Percentiles rank a stretch among this genome's conserved stretches.
These are phyloP conservation scores for Sebastes itinus DNA, from an alignment of 2,797 vertebrate species.

Conservation along the genomic window DNA sequence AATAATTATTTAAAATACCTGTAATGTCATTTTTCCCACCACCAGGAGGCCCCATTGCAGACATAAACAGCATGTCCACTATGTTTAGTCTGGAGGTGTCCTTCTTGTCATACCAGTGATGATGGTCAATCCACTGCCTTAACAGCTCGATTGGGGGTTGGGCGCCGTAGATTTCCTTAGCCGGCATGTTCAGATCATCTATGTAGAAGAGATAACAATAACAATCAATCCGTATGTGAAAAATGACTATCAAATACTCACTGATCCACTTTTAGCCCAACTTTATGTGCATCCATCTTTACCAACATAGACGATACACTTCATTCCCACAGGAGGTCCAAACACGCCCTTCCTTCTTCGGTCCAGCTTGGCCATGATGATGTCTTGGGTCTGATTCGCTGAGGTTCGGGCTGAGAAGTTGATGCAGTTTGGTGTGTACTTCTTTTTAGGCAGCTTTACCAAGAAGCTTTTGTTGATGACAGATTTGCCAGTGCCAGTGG, in stretches of 20 bases:
- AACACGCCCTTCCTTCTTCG: constrained; percentile 89
- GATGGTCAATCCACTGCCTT: constrained; percentile 92
- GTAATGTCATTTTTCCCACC: constrained; percentile 93
- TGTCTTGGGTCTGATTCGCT: constrained; percentile 92
- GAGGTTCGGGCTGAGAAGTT: constrained; percentile 95
- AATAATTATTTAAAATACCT: constrained; percentile 74
- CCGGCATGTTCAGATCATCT: constrained; percentile 98
- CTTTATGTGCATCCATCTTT: constrained; percentile 42
- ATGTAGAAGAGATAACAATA: background rate
- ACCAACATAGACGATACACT: constrained; percentile 92
- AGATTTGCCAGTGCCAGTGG: constrained; percentile 95
- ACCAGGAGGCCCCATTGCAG: constrained; percentile 95
- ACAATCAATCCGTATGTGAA: background rate
- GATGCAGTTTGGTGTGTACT: constrained; percentile 88
- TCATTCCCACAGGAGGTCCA: constrained; percentile 89
- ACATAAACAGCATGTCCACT: constrained; percentile 86
- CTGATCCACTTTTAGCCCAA: background rate
- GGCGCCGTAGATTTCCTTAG: constrained; percentile 93
- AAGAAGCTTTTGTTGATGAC: constrained; percentile 91
- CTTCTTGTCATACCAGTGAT: constrained; percentile 94
- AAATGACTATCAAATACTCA: background rate
- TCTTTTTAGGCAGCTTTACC: constrained; percentile 86
- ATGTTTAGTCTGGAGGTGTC: constrained; percentile 87
- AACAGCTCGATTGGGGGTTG: constrained; percentile 95
- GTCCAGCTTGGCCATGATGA: constrained; percentile 94